Percentiles rank a stretch among this genome's conserved stretches.
phyloP scores from a whole-genome alignment of 2,888 invertebrate species.

The Rhyacophila evoluta region DNA sequence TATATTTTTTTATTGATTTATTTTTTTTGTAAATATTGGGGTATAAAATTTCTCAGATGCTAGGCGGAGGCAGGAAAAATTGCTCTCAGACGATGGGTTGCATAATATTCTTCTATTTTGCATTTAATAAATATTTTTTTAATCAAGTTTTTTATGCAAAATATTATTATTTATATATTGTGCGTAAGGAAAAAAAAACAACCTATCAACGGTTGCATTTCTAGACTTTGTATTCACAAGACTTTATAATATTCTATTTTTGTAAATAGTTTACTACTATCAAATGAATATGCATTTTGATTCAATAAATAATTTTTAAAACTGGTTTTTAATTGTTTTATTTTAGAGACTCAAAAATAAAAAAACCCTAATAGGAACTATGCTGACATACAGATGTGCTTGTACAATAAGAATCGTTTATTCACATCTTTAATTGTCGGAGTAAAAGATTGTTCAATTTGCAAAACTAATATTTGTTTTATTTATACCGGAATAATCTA shows the following conservation, averaged over 20 bases:
- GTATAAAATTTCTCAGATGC: neutral
- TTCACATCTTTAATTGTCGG: too few relatives aligned
- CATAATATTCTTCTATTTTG: constrained; percentile 5
- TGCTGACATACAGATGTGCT: too few relatives aligned
- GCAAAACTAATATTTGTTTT: too few relatives aligned
- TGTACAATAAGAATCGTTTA: too few relatives aligned
- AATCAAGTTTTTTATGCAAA: neutral
- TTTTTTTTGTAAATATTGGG: neutral
- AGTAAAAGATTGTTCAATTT: too few relatives aligned
- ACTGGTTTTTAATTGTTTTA: neutral
- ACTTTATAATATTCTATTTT: neutral
- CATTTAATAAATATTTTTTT: constrained; percentile 5
- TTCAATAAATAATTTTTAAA: constrained; percentile 14
- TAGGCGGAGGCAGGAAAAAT: neutral
- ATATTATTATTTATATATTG: neutral
- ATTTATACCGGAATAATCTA: too few relatives aligned
- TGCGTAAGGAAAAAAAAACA: neutral
- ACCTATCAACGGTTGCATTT: neutral
- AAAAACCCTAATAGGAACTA: too few relatives aligned
- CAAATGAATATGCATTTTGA: neutral
- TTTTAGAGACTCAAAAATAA: too few relatives aligned
- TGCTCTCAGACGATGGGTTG: too few relatives aligned
- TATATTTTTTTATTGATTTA: neutral
- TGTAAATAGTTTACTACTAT: neutral
- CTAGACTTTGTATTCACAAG: neutral